Evolutionary conservation across 2,797 vertebrate species (phyloP), one percentile per base, ranked within the genome.

Genomic region (Momotus momota): DNA sequence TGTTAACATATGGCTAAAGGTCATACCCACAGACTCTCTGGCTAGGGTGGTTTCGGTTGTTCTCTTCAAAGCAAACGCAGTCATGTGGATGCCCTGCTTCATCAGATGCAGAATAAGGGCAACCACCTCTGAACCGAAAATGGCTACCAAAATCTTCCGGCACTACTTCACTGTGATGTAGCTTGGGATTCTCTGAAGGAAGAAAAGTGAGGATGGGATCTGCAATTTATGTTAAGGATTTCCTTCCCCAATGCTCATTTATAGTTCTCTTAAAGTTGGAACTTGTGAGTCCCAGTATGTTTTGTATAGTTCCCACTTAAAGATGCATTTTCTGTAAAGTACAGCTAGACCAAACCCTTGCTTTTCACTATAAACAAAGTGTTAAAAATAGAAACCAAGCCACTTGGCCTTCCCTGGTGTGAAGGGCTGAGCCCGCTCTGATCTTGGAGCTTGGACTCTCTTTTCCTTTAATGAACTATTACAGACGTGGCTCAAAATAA

Each of bases 1-100:
- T 82, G 90, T 82, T 90, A 90, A 74, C 55, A 33, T 46, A 82
- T n/a, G 57, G 66, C 49, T 57, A 90, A 91, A 96, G 90, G 78
- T 90, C 92, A 89, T 77, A 72, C 8, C 38, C 71, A 46, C 5
- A 60, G 73, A 62, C 35, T 54, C 21, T 20, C 70, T 82, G 0
- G 0, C 33, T 33, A n/a, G 1, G 1, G 46, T 35, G 75, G 61
- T 78, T 83, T 81, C 80, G 61, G 69, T 40, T 43, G 27, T 18
- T 80, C 69, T 69, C 60, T 51, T 88, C 72, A 81, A 86, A 84
- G 67, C 3, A 1, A 31, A 71, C 1, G 2, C 9, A 31, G 55
- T 70, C 81, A 52, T 35, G 81, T 27, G 74, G 70, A 77, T n/a
- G 38, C 48, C 65, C 48, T n/a, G 26, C 86, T 90, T 86, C 72